Evolutionary conservation across 1,140 invertebrate genomes (phyloP).

Genomic region (Hesperophylax magnus): DNA sequence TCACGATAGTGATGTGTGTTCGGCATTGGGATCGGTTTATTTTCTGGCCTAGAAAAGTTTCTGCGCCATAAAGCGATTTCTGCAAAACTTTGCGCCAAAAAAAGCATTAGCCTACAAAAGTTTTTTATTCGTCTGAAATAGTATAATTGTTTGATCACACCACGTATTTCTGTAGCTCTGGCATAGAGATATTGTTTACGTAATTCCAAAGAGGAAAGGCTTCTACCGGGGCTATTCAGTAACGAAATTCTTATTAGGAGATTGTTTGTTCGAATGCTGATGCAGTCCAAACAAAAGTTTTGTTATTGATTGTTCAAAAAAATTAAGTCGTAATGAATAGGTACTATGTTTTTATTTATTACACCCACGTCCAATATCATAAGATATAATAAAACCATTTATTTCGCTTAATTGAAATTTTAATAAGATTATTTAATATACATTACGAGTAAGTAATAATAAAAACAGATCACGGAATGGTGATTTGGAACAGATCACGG

Average conservation of each 20-base stretch:
- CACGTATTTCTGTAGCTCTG: neutral
- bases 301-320: too few species aligned
- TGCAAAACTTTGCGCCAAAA: slow-evolving; percentile 12
- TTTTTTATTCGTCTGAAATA: slow-evolving; percentile 14
- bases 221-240: neutral
- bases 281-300: too few species aligned
- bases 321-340: too few species aligned
- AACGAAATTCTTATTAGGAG: neutral
- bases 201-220: neutral
- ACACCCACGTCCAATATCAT: too few species aligned
- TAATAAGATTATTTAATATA: too few species aligned
- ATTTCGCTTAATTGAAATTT: too few species aligned
- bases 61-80: slow-evolving; percentile 30
- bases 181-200: neutral
- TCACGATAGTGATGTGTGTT: slow-evolving; percentile 16
- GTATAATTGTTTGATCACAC: slow-evolving; percentile 9
- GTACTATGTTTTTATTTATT: too few species aligned
- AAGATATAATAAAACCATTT: too few species aligned
- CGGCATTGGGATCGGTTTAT: slow-evolving; percentile 6
- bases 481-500: too few species aligned
- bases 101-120: slow-evolving; percentile 23
- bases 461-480: too few species aligned
- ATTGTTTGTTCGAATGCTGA: too few species aligned
- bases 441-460: too few species aligned
- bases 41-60: slow-evolving; percentile 18